These are phyloP conservation scores for Scolopax mira DNA, from an alignment of 2,113 vertebrate species.

Conservation along the genomic window DNA sequence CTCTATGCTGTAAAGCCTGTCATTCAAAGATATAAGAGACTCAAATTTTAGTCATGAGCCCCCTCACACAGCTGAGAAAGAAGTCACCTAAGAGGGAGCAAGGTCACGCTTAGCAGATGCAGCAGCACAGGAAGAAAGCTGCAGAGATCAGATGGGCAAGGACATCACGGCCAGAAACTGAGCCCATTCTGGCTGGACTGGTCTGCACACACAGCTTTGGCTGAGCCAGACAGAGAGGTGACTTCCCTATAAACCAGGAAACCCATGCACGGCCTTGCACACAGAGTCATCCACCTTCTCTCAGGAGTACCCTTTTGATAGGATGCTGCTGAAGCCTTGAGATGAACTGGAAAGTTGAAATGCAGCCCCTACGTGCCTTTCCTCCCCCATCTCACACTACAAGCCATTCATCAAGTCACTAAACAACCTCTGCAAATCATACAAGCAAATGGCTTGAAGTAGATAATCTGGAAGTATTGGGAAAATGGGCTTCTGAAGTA, in stretches of 20 bases:
- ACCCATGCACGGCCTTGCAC: not conserved
- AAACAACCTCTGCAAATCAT: not conserved
- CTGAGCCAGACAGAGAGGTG: not conserved
- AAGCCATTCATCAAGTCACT: not conserved
- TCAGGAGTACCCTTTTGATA: not conserved
- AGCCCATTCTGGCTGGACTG: not conserved
- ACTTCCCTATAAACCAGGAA: not conserved
- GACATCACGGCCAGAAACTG: fast-evolving
- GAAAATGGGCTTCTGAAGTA: not conserved
- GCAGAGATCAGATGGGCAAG: not conserved
- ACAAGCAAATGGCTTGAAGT: not conserved
- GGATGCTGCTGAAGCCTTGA: not conserved
- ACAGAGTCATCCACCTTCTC: fast-evolving
- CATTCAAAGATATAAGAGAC: not conserved
- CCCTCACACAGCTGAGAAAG: not conserved
- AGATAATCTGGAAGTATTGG: not conserved
- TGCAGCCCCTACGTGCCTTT: not conserved
- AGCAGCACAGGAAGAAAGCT: not conserved
- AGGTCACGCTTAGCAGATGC: not conserved
- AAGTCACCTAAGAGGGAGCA: not conserved
- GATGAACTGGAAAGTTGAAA: not conserved
- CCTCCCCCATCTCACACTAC: not conserved
- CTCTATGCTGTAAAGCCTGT: not conserved
- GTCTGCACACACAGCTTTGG: not conserved
- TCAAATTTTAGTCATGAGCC: not conserved